phyloP scores from a whole-genome alignment of 2,113 vertebrate species.

The human region GRCh38 chr6:101567501-101568000 shows the following conservation, averaged over 20 bases:
- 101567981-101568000: background rate
- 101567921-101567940: constrained; percentile 7
- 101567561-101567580: background rate
- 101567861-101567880: background rate
- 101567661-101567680: background rate
- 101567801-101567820: background rate
- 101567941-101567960: background rate
- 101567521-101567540: background rate
- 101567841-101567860: constrained; percentile 1
- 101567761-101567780: background rate
- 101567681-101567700: background rate
- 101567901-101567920: background rate
- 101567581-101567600: background rate
- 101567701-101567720: background rate
- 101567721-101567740: background rate
- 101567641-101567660: background rate
- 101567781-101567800: background rate
- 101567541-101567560: background rate
- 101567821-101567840: background rate
- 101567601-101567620: background rate
- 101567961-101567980: background rate
- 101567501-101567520: background rate
- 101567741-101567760: background rate
- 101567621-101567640: background rate
- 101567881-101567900: background rate